Base-by-base conservation (phyloP, 2,113 vertebrate species). In the Malurus cyaneus region DNA sequence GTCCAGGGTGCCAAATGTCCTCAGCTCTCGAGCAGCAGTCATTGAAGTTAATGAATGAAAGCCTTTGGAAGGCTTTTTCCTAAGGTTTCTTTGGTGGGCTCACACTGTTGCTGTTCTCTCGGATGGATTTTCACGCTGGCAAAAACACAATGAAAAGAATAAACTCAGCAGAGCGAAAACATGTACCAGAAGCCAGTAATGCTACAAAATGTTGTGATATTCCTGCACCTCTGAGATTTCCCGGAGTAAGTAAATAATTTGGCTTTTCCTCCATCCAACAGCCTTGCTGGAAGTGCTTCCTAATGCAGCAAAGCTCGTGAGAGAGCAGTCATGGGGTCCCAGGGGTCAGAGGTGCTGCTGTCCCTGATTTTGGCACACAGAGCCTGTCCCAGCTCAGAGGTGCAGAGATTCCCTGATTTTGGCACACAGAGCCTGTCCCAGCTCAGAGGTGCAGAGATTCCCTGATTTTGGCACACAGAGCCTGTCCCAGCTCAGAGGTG, bases 311-410 rank as follows among this genome's bases (percentile, higher is more conserved):
- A 28, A 59, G 56, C 47, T 62, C 19, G 49, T 52, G 5, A 1
- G 0, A 3, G 59, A 20, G 0, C 32, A 50, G 64, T 1, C 11
- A 3, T 10, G 9, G 6, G 9, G 3, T 19, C 41, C 1, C 0
- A 3, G 39, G 79, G 4, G 5, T 0, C 14, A 2, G 69, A 7
- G 26, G 8, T 1, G 19, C 5, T 21, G 23, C 9, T 8, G 10
- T 4, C 6, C 9, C 8, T 2, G 52, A 0, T 5, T 1, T 1
- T 12, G 0, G 0, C 1, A 21, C 4, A 18, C 31, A 41, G 14
- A 44, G 60, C 29, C 8, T 23, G 21, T 23, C 47, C 15, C 47
- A 23, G n/a, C 31, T 28, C 2, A 8, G 66, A 26, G 50, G 17
- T 4, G 17, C 52, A 4, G n/a, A 31, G 56, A 16, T 5, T 4